A percentile compares a stretch with the other conserved stretches of the same genome.
phyloP scores from a whole-genome alignment of 2,113 vertebrate species.

The Gymnobelideus leadbeateri region DNA sequence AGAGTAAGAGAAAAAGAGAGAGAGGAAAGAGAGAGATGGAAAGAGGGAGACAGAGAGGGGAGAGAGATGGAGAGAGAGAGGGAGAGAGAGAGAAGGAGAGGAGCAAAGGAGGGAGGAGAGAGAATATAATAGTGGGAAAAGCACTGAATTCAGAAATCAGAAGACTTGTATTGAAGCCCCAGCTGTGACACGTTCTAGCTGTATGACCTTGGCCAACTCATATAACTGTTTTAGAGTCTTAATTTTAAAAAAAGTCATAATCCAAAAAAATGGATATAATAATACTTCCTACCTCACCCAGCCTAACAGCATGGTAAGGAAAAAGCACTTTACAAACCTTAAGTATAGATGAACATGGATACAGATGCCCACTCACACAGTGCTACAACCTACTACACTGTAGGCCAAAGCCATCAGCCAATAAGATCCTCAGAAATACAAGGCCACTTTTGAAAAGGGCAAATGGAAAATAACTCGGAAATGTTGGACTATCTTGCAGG shows the following conservation, averaged over 20 bases:
- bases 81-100: not conserved
- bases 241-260: not conserved
- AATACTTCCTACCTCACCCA: not conserved
- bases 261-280: not conserved
- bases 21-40: not conserved
- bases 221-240: not conserved
- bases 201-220: not conserved
- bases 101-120: not conserved
- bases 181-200: not conserved
- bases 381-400: not conserved
- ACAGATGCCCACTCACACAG: not conserved
- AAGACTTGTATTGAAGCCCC: not conserved
- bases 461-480: not conserved
- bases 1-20: too few species aligned
- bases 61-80: not conserved
- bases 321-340: not conserved
- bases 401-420: not conserved
- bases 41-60: too few species aligned
- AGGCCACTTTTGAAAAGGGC: not conserved
- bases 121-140: not conserved
- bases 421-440: not conserved
- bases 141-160: not conserved
- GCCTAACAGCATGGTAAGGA: not conserved
- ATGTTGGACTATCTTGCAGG: not conserved
- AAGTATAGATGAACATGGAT: not conserved